These are phyloP conservation scores for Ditula angustiorana DNA, from an alignment of 2,888 invertebrate genomes.

Conservation along the genomic window DNA sequence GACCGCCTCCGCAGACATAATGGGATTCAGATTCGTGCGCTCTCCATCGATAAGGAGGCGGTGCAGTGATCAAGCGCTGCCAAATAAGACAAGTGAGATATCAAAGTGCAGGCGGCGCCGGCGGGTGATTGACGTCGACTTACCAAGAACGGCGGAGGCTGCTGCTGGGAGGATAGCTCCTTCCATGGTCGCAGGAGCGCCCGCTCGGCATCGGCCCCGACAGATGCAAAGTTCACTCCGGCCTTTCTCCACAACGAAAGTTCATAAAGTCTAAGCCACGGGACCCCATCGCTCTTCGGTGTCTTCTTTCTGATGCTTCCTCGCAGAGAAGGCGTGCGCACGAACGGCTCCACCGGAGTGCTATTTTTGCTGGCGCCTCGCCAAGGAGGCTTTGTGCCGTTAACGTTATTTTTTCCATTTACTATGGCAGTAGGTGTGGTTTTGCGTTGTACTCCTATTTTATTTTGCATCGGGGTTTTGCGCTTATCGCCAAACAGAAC, in stretches of 20 bases:
- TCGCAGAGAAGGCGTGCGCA: conserved; percentile 72
- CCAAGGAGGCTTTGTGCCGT: conserved; percentile 79
- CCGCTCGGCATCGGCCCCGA: conserved; percentile 74
- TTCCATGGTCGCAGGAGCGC: conserved; percentile 74
- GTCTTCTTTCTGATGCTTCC: conserved; percentile 77
- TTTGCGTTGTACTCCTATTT: conserved; percentile 65
- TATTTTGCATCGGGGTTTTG: conserved; percentile 60
- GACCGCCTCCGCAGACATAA: conserved; percentile 54
- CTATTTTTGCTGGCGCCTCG: conserved; percentile 72
- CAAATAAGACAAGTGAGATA: conserved; percentile 70
- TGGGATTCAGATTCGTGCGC: conserved; percentile 57
- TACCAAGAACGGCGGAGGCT: conserved; percentile 69
- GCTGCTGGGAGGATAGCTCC: conserved; percentile 68
- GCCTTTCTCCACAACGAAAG: conserved; percentile 84
- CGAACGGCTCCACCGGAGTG: conserved; percentile 66
- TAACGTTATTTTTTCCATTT: conserved; percentile 63
- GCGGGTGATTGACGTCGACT: conserved; percentile 68
- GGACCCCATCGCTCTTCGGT: conserved; percentile 70
- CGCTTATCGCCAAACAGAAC: conserved; percentile 75
- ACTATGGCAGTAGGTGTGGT: conserved; percentile 59
- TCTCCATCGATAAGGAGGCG: conserved; percentile 52
- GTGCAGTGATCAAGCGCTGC: conserved; percentile 62
- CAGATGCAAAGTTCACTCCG: conserved; percentile 75
- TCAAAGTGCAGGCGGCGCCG: conserved; percentile 62
- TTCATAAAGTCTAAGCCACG: conserved; percentile 85